Conservation (phyloP, 1,140 invertebrate species). For the Harpegnathos saltator region DNA sequence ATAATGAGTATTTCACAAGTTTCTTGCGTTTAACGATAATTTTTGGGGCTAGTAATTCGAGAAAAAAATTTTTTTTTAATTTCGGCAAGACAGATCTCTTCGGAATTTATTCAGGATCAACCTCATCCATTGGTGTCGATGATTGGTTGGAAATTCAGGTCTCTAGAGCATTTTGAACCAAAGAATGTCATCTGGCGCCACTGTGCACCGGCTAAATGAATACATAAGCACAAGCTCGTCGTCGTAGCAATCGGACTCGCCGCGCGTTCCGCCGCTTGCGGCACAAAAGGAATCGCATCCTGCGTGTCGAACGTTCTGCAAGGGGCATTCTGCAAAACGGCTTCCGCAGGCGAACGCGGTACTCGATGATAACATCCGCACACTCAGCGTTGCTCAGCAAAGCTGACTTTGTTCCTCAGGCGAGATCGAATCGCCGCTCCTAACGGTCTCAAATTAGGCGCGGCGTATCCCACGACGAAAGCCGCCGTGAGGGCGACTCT, state of each 20-base stretch:
- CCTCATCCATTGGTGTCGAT: too few species aligned
- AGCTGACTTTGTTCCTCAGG: neutral
- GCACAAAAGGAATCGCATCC: neutral
- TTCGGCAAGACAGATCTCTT: too few species aligned
- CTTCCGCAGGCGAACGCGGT: too few species aligned
- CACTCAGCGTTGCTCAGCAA: neutral
- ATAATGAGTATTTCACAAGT: too few species aligned
- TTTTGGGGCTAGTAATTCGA: too few species aligned
- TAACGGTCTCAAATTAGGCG: neutral
- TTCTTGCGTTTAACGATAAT: too few species aligned
- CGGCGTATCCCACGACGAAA: neutral
- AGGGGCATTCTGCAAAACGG: neutral
- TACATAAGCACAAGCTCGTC: conserved; percentile 12
- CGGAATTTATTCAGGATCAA: too few species aligned
- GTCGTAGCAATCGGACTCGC: neutral
- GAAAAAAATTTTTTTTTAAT: too few species aligned
- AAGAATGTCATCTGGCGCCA: too few species aligned
- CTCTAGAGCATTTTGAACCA: too few species aligned
- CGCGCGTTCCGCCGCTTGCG: neutral
- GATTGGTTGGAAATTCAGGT: too few species aligned
- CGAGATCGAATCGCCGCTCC: neutral
- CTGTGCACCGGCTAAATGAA: too few species aligned
- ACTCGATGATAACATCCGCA: neutral
- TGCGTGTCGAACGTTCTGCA: neutral
- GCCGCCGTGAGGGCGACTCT: neutral